phyloP scores from a whole-genome alignment of 2,797 vertebrate species.

The Peromyscus attwateri region DNA sequence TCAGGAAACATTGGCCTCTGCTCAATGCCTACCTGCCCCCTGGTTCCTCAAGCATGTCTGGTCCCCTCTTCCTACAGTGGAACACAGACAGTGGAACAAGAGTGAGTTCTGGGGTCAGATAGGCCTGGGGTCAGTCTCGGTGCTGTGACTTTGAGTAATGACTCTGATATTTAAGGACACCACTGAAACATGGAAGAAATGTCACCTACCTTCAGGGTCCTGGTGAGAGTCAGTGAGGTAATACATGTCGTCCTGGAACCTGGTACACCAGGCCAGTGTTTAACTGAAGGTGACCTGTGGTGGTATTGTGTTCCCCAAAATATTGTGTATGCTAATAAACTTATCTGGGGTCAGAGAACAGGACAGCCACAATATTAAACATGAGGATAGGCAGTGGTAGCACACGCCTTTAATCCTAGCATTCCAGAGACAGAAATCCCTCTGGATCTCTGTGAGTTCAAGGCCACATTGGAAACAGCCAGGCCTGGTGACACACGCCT shows the following conservation, averaged over 20 bases:
- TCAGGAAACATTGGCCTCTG: background rate
- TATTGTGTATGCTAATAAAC: no score
- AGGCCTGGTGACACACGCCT: no score
- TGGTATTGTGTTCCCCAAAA: no score
- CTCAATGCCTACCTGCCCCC: background rate
- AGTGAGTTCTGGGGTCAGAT: background rate
- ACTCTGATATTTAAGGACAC: background rate
- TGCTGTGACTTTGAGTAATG: background rate
- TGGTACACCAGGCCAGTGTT: background rate
- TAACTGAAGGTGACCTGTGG: background rate
- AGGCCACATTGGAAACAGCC: no score
- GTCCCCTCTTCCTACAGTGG: background rate
- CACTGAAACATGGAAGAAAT: background rate
- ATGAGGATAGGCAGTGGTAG: no score
- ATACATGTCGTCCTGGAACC: background rate
- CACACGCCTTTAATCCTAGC: no score
- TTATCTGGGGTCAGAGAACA: no score
- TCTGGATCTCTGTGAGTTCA: no score
- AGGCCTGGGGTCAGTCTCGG: background rate
- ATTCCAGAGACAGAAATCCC: no score
- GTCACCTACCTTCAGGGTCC: background rate
- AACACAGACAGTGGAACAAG: background rate
- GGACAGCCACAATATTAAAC: no score
- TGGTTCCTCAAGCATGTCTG: background rate
- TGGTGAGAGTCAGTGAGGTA: background rate